phyloP scores from a whole-genome alignment of 2,113 vertebrate genomes.

The Micronycteris hirsuta region DNA sequence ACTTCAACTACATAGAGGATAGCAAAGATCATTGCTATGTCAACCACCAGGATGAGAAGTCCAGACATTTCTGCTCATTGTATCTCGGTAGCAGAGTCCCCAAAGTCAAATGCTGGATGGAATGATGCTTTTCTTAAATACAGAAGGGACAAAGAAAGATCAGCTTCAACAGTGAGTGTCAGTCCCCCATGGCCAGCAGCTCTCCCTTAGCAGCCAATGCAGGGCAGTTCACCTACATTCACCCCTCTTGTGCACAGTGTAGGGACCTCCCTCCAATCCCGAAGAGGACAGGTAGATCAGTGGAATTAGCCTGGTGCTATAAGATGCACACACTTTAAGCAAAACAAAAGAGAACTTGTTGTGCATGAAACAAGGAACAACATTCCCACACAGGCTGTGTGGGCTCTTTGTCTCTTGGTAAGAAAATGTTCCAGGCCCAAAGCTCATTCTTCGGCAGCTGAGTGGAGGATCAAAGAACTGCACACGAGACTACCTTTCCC shows the following conservation, averaged over 20 bases:
- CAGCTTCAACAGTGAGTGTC: not conserved
- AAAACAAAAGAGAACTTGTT: not conserved
- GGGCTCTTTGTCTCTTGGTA: not conserved
- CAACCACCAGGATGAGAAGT: too few relatives aligned
- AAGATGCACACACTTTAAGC: not conserved
- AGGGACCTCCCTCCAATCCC: not conserved
- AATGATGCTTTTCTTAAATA: not conserved
- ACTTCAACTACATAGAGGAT: not conserved
- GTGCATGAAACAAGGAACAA: not conserved
- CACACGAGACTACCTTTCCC: not conserved
- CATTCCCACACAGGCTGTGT: not conserved
- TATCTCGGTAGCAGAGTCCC: not conserved
- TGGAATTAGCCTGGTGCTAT: not conserved
- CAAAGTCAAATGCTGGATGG: not conserved
- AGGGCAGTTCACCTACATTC: not conserved
- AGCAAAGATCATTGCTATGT: not conserved
- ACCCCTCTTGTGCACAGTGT: not conserved
- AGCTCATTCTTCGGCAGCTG: not conserved
- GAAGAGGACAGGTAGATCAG: not conserved
- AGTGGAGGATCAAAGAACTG: not conserved
- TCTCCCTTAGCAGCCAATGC: not conserved
- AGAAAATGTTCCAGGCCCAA: not conserved
- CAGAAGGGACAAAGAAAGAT: too few relatives aligned
- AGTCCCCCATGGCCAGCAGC: not conserved
- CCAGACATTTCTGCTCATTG: too few relatives aligned